Evolutionary conservation across 2,113 vertebrate genomes (phyloP).

Genomic region (Serinus canaria): DNA sequence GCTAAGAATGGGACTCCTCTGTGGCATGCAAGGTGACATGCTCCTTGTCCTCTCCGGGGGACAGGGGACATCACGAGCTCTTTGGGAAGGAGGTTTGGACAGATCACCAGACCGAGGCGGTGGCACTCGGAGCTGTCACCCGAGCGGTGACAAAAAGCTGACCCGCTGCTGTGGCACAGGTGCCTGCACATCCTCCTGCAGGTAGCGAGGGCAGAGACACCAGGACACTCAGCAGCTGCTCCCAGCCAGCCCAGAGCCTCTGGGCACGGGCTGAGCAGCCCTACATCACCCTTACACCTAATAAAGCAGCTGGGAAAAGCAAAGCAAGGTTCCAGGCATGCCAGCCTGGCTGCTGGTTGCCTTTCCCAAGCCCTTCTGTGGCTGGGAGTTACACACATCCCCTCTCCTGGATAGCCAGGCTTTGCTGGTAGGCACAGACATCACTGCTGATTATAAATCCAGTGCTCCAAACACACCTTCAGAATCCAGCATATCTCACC

Average conservation of each 20-base stretch:
- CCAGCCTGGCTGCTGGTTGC: neutral
- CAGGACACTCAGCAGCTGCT: neutral
- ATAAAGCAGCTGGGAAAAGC: neutral
- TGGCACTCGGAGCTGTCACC: neutral
- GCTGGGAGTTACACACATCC: neutral
- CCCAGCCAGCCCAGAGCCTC: neutral
- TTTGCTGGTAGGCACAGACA: fast-evolving
- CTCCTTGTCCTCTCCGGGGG: slow-evolving; percentile 29
- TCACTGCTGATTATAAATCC: neutral
- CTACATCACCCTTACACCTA: neutral
- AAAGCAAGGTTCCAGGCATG: neutral
- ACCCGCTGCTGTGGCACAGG: fast-evolving
- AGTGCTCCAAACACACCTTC: neutral
- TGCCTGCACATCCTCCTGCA: neutral
- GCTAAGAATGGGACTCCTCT: slow-evolving; percentile 61
- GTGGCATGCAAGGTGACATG: slow-evolving; percentile 49
- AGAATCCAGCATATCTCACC: neutral
- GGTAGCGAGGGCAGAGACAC: fast-evolving
- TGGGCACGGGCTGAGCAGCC: neutral
- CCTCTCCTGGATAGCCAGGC: neutral
- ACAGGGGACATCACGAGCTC: neutral
- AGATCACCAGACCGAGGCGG: neutral
- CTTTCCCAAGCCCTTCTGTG: neutral
- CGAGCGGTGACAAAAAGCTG: fast-evolving
- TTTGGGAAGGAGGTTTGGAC: neutral